A percentile compares a stretch with the other conserved stretches of the same genome.
These are phyloP conservation scores for Scomber scombrus DNA, from an alignment of 2,113 vertebrate genomes.

Conservation along the genomic window DNA sequence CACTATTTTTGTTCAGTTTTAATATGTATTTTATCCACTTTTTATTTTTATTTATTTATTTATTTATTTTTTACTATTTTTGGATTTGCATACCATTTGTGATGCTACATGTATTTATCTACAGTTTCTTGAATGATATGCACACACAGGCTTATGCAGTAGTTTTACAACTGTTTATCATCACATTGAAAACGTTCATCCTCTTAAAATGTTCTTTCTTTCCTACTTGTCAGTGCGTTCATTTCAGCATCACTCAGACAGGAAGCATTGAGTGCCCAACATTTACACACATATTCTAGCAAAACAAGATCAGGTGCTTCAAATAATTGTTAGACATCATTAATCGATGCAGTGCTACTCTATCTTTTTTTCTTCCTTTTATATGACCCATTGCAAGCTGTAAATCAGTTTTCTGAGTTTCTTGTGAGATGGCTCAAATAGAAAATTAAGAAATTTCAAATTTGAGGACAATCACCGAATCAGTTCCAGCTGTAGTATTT, in stretches of 20 bases:
- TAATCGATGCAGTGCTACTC: not conserved
- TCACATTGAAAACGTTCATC: constrained; percentile 13
- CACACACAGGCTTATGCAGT: not conserved
- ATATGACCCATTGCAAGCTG: not conserved
- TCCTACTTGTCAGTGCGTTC: constrained; percentile 26
- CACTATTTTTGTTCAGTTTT: constrained; percentile 15
- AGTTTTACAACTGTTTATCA: constrained; percentile 24
- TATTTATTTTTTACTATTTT: not conserved
- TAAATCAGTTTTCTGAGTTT: no score
- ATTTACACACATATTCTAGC: not conserved
- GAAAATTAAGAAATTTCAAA: not conserved
- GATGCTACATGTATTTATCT: not conserved
- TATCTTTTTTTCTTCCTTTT: constrained; percentile 12
- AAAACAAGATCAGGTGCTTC: constrained; percentile 2
- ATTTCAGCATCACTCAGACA: not conserved
- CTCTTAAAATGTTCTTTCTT: constrained; percentile 37
- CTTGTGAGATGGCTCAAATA: not conserved
- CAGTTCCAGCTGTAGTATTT: not conserved
- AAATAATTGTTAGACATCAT: not conserved
- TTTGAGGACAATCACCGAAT: not conserved
- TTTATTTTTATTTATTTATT: no score
- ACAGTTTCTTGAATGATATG: not conserved
- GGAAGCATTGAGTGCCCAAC: not conserved
- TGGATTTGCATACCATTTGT: constrained; percentile 4
- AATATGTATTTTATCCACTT: constrained; percentile 12